Conservation (phyloP, 2,797 vertebrate species). For the Onychomys torridus region DNA sequence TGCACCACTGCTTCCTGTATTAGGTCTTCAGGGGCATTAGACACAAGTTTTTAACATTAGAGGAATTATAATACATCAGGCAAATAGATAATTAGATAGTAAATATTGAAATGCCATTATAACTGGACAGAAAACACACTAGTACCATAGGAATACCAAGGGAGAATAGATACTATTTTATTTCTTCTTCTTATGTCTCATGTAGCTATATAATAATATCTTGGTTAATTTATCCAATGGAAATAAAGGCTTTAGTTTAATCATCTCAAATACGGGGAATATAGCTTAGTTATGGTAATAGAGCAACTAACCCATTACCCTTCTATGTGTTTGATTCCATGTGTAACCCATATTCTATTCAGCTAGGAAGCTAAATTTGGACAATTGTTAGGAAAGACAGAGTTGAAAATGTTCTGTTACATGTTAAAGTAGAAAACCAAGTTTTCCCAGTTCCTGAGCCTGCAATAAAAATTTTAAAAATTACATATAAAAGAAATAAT, state of each 20-base stretch:
- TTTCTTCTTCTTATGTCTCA: not conserved
- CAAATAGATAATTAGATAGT: not conserved
- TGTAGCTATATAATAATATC: not conserved
- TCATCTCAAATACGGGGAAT: not conserved
- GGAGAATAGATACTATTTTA: not conserved
- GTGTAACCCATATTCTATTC: not conserved
- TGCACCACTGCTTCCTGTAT: too few relatives aligned
- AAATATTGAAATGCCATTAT: not conserved
- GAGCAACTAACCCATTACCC: not conserved
- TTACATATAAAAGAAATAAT: not conserved
- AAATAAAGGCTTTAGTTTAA: constrained; percentile 20
- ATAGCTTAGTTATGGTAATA: not conserved
- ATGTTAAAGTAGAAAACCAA: not conserved
- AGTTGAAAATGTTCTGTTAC: not conserved
- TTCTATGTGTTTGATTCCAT: not conserved
- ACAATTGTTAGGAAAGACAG: not conserved
- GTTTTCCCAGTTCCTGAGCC: not conserved
- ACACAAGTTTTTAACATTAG: not conserved
- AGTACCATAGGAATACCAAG: not conserved
- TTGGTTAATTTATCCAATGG: not conserved
- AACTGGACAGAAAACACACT: not conserved
- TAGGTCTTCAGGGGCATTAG: not conserved
- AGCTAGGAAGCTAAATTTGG: not conserved
- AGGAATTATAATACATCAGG: not conserved
- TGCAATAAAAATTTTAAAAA: not conserved